A percentile compares a stretch with the other conserved stretches of the same genome.
phyloP scores from a whole-genome alignment of 2,113 vertebrate genomes.

The Indri indri region DNA sequence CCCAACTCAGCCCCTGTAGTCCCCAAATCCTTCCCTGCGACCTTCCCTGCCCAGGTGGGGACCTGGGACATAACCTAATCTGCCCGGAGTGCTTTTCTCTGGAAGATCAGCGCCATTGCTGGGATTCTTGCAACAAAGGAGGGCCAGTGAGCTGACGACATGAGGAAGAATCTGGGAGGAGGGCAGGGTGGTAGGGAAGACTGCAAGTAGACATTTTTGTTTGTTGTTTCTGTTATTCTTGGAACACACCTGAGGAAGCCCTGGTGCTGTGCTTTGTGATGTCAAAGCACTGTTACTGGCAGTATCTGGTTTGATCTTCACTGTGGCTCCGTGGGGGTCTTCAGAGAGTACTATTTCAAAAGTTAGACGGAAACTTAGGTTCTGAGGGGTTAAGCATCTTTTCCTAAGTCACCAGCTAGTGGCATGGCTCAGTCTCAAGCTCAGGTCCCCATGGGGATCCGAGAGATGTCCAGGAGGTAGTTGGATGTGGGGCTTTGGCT shows the following conservation, averaged over 20 bases:
- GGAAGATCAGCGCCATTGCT: no score
- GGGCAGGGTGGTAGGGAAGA: not conserved
- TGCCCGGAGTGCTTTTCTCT: not conserved
- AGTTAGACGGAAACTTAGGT: not conserved
- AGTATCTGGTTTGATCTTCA: not conserved
- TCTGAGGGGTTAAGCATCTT: not conserved
- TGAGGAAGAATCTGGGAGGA: not conserved
- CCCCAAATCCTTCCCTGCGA: not conserved
- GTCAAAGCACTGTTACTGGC: not conserved
- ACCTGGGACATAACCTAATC: no score
- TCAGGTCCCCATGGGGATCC: not conserved
- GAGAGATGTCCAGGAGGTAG: not conserved
- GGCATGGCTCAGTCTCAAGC: not conserved
- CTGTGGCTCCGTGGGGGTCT: not conserved
- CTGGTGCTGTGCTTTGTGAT: no score
- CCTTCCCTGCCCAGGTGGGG: not conserved
- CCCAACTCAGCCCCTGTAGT: not conserved
- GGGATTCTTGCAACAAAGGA: not conserved
- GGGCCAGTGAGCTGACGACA: not conserved
- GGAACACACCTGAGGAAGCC: not conserved
- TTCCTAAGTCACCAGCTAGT: not conserved
- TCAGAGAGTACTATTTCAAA: not conserved
- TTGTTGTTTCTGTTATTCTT: not conserved
- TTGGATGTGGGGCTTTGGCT: not conserved
- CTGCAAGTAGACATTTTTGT: no score